Base-by-base conservation (phyloP, 2,113 vertebrate genomes). In the Synchiropus splendidus region DNA sequence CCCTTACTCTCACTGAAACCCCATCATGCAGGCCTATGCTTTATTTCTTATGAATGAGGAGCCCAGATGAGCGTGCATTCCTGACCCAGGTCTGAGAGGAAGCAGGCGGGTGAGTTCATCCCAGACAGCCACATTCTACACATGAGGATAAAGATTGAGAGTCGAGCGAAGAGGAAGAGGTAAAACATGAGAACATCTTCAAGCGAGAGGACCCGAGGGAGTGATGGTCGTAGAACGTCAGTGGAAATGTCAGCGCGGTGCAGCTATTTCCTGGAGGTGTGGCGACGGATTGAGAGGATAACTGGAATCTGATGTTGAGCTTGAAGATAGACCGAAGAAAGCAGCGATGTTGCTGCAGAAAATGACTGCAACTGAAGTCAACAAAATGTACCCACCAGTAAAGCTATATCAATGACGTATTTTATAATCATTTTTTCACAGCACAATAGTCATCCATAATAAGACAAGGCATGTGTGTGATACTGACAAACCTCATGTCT, bases 31-130 rank as follows among this genome's bases (percentile, higher is more conserved):
- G 72, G 76, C 70, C 10, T 51, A 75, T 54, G 74, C 62, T 72
- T 74, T 77, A 64, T 71, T 78, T 81, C 70, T 75, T 70, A 64
- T 81, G 79, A 77, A 77, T 79, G 74, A 79, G 70, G 45, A 48
- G 52, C 27, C 58, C 43, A 46, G 69, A 70, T 6, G 74, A 77
- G 74, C 77, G 72, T 56, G 63, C 70, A 77, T 81, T 79, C 72
- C 67, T 62, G 58, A 50, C 42, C 54, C 32, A 5, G 56, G 55
- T 33, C 38, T 58, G 50, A 77, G 58, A 56, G 58, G 63, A 72
- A 68, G 58, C 64, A 68, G 69, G 67, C 72, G 70, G 48, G 33
- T 58, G 55, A 54, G 58, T 67, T 60, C 42, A 63, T 41, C 64
- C 56, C 48, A 56, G 51, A 62, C 4, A 6, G 62, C 43, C 48